Percentiles rank a stretch among this genome's conserved stretches.
phyloP scores from a whole-genome alignment of 2,113 vertebrate genomes.

The Chrysochloris asiatica region DNA sequence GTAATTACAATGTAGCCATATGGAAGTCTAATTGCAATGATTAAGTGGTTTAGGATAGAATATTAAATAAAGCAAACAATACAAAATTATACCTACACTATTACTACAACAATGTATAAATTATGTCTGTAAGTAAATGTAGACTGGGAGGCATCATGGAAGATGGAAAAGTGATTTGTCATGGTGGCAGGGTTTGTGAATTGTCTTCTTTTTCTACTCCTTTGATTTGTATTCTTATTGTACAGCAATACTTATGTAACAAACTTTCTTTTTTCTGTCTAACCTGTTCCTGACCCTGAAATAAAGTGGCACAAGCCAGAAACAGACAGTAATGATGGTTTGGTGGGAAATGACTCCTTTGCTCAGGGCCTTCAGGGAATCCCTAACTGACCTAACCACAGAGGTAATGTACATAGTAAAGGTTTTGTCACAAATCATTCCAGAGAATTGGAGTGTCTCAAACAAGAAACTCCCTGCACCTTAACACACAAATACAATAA shows the following conservation, averaged over 20 bases:
- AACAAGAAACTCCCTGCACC: background rate
- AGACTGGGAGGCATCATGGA: background rate
- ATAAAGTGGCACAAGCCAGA: background rate
- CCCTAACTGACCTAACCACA: background rate
- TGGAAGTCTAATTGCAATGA: constrained; percentile 52
- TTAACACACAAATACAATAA: background rate
- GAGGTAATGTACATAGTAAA: background rate
- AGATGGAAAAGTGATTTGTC: constrained; percentile 12
- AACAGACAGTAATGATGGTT: background rate
- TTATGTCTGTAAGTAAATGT: constrained; percentile 48
- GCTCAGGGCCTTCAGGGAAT: background rate
- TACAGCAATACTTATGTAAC: background rate
- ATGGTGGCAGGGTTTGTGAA: background rate
- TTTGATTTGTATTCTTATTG: constrained; percentile 51
- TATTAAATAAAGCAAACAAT: constrained; percentile 45
- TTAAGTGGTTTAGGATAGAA: constrained; percentile 1
- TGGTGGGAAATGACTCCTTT: background rate
- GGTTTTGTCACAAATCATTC: background rate
- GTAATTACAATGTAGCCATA: background rate
- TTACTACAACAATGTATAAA: constrained; percentile 35
- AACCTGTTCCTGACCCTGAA: constrained; percentile 32
- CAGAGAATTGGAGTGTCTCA: background rate
- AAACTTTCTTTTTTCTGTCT: background rate
- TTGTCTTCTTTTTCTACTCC: background rate
- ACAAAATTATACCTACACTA: constrained; percentile 16